Percentiles rank a stretch among this genome's conserved stretches.
These are phyloP conservation scores for Pantherophis alleghaniensis DNA, from an alignment of 2,797 vertebrate genomes.

Conservation along the genomic window DNA sequence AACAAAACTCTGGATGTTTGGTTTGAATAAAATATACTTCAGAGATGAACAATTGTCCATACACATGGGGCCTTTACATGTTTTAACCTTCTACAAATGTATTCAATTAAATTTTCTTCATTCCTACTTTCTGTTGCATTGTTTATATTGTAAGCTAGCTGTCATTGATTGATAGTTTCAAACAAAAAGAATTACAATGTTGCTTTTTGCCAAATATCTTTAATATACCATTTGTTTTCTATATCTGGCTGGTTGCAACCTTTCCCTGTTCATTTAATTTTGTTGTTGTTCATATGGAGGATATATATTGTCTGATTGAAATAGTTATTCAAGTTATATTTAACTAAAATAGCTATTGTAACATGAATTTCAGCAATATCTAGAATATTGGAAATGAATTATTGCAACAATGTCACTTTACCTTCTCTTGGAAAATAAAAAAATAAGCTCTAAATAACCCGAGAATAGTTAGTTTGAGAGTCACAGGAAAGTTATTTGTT, in stretches of 20 bases:
- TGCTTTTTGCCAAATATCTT: slow-evolving; percentile 22
- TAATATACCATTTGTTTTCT: slow-evolving; percentile 23
- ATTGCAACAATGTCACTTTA: slow-evolving; percentile 44
- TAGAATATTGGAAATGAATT: slow-evolving; percentile 23
- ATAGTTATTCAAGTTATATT: slow-evolving; percentile 7
- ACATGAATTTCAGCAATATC: neutral
- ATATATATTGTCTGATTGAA: slow-evolving; percentile 24
- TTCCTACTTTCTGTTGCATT: slow-evolving; percentile 17
- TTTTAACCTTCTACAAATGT: neutral
- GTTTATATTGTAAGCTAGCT: slow-evolving; percentile 23
- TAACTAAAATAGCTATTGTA: slow-evolving; percentile 45
- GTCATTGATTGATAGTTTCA: slow-evolving; percentile 30
- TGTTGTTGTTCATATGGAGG: slow-evolving; percentile 23
- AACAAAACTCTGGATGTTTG: fast-evolving
- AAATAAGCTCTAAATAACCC: slow-evolving; percentile 43
- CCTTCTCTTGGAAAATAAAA: slow-evolving; percentile 42
- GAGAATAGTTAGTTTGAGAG: slow-evolving; percentile 19
- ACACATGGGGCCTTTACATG: neutral
- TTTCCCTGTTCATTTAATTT: slow-evolving; percentile 38
- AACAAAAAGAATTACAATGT: slow-evolving; percentile 21
- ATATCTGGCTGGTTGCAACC: neutral
- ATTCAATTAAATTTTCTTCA: neutral
- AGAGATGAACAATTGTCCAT: neutral
- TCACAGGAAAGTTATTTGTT: slow-evolving; percentile 55
- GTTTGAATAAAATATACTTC: slow-evolving; percentile 8